phyloP scores from a whole-genome alignment of 2,113 vertebrate species.

The Vanacampus margaritifer region DNA sequence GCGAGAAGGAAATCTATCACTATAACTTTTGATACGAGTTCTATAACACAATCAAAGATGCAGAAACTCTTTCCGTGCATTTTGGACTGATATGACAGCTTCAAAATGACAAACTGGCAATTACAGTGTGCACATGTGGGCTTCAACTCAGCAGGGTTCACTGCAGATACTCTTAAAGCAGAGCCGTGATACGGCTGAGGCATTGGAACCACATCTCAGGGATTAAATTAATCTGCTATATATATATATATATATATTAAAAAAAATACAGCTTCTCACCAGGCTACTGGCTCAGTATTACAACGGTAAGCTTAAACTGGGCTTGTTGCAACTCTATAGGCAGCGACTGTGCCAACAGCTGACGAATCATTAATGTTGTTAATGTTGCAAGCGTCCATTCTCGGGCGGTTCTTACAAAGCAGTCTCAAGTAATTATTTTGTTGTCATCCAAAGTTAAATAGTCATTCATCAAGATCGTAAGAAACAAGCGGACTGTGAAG shows the following conservation, averaged over 20 bases:
- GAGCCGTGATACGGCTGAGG: constrained; percentile 32
- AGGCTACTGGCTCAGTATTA: constrained; percentile 24
- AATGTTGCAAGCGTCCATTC: background rate
- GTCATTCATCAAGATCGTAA: background rate
- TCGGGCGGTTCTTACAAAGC: background rate
- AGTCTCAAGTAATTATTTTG: background rate
- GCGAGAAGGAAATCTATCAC: background rate
- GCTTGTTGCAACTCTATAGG: constrained; percentile 12
- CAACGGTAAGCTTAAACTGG: constrained; percentile 39
- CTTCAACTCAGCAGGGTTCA: constrained; percentile 12
- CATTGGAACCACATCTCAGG: constrained; percentile 34
- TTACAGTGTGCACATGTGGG: constrained; percentile 20
- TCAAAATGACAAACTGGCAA: constrained; percentile 35
- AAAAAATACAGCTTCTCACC: constrained; percentile 48
- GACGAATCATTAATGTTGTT: background rate
- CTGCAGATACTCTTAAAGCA: constrained; percentile 35
- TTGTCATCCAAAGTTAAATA: background rate
- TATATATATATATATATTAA: background rate
- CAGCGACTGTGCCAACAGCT: constrained; percentile 2
- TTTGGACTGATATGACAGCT: constrained; percentile 11
- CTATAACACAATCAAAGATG: background rate
- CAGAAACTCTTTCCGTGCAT: background rate
- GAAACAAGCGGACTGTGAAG: too few species aligned
- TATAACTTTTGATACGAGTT: background rate
- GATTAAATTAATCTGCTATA: constrained; percentile 58